A percentile compares a stretch with the other conserved stretches of the same genome.
These are phyloP conservation scores for Scartelaos histophorus DNA, from an alignment of 2,113 vertebrate genomes.

Conservation along the genomic window DNA sequence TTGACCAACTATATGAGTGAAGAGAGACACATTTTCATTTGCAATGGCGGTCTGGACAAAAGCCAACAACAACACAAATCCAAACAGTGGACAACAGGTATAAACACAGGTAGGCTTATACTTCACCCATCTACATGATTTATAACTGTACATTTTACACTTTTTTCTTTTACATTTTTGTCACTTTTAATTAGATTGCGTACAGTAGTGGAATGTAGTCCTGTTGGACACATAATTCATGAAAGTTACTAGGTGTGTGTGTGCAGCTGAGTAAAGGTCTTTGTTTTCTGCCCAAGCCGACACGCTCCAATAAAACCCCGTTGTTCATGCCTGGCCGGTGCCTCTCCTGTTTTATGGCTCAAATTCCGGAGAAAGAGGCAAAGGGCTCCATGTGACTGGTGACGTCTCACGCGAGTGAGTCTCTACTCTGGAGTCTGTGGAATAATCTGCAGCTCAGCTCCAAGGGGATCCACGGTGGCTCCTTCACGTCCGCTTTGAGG, in stretches of 20 bases:
- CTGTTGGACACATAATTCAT: background rate
- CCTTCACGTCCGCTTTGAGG: constrained; percentile 56
- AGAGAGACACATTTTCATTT: background rate
- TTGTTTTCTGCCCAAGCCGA: constrained; percentile 5
- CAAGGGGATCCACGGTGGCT: constrained; percentile 49
- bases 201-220: background rate
- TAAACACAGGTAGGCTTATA: background rate
- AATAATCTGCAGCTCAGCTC: constrained; percentile 43
- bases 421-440: constrained; percentile 39
- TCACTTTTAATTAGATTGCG: background rate
- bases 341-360: constrained; percentile 19
- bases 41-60: background rate
- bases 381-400: constrained; percentile 69
- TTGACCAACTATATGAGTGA: background rate
- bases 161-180: background rate
- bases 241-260: background rate
- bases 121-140: background rate
- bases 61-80: background rate
- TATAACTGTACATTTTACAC: background rate
- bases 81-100: background rate
- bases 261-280: background rate
- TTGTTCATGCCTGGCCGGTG: constrained; percentile 9
- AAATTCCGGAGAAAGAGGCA: constrained; percentile 1
- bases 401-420: constrained; percentile 55
- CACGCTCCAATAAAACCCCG: background rate